Evolutionary conservation across 1,140 invertebrate genomes (phyloP), one percentile per base, ranked within the genome.

Genomic region (Heliconius eleuchia): DNA sequence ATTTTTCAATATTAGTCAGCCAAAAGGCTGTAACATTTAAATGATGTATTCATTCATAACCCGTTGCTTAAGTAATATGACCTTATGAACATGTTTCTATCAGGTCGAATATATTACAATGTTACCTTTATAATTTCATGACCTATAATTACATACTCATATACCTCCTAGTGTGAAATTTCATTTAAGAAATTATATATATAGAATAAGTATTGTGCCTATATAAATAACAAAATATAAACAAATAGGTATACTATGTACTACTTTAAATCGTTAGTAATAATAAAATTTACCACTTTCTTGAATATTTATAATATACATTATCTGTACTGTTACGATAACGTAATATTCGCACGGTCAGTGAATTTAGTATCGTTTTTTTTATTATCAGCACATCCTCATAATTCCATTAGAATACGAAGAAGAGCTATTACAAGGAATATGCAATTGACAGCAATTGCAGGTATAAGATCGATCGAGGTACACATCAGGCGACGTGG

Each of bases 381-480:
- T 66, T 66, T 30, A 30, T 27, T 30, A 66, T 60, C 55, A 60
- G 55, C 55, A 60, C 2, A 60, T 66, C 27, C 11, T 66, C 27
- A 27, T 66, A 30, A 66, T 66, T 66, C 11, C n/a, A 66, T 66
- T 66, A 30, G 11, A 11, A 66, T 66, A 11, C 13, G 4, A 66
- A 27, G 60, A 30, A 66, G 30, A 27, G 27, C 30, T 66, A 66
- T 66, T 66, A 66, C 13, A 66, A 66, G 11, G 27, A 66, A 30
- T 11, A 66, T 13, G 60, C 23, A 23, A 23, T 23, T 23, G 23
- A 23, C 23, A 23, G 23, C 23, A 66, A 66, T 77, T 66, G 60
- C 60, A 30, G 60, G 37, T 66, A 74, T 78, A 37, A 60, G 70
- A 76, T 39, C 77, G 77, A 78, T 74, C 57, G 76, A 60, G 66